Evolutionary conservation across 2,113 vertebrate species (phyloP).

Genomic region (Myotis davidii): DNA sequence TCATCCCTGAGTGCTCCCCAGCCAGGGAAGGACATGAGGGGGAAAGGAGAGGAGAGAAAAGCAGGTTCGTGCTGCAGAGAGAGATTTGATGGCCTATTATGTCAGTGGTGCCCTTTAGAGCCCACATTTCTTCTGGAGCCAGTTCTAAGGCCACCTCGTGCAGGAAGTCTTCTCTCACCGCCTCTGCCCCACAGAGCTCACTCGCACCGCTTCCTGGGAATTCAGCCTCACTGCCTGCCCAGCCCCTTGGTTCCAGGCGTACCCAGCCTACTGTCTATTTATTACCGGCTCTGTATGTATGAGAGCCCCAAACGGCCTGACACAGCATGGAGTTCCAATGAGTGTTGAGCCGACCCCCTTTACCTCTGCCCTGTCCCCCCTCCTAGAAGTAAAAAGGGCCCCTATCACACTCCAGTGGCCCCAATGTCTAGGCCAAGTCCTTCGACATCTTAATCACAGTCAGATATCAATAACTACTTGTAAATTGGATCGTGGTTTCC

Average conservation of each 20-base stretch:
- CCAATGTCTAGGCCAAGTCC: neutral
- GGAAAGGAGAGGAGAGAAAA: neutral
- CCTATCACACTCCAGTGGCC: neutral
- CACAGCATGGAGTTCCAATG: neutral
- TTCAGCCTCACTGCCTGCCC: neutral
- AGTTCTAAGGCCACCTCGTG: neutral
- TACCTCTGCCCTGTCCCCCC: neutral
- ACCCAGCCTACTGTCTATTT: neutral
- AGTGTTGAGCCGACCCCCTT: fast-evolving
- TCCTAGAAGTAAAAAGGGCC: neutral
- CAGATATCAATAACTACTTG: neutral
- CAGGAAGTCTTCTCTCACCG: neutral
- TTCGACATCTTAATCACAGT: neutral
- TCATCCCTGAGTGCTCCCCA: neutral
- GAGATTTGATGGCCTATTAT: too few species aligned
- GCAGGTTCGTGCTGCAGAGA: neutral
- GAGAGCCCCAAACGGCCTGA: neutral
- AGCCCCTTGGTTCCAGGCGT: too few species aligned
- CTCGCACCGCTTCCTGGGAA: neutral
- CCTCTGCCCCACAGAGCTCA: neutral
- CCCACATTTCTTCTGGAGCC: neutral
- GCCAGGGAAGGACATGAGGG: neutral
- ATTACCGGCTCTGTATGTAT: fast-evolving
- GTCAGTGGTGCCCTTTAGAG: neutral
- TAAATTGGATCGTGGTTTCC: conserved; percentile 28